These are phyloP conservation scores for Bombus breviceps DNA, from an alignment of 1,140 invertebrate species.

Conservation along the genomic window DNA sequence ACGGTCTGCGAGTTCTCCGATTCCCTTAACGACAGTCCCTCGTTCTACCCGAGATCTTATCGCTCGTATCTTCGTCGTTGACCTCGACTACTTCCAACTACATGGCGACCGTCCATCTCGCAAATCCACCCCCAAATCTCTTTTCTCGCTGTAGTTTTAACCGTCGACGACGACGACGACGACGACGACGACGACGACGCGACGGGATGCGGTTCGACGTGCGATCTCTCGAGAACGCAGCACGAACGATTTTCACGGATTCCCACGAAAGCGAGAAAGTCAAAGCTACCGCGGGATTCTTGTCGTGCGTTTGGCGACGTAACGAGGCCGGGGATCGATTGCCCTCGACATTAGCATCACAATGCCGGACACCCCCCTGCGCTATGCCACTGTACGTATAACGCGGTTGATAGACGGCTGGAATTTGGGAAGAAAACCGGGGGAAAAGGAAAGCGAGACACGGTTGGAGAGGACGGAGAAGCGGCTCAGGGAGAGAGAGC, in stretches of 20 bases:
- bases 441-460: slow-evolving; percentile 59
- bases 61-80: slow-evolving; percentile 46
- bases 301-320: slow-evolving; percentile 72
- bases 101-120: not conserved
- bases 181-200: too few species aligned
- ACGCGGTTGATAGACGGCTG: slow-evolving; percentile 79
- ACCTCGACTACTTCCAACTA: slow-evolving; percentile 37
- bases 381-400: slow-evolving; percentile 64
- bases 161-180: too few species aligned
- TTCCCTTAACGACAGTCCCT: slow-evolving; percentile 35
- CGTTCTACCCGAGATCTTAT: slow-evolving; percentile 67
- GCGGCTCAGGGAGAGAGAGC: not conserved
- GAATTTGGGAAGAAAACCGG: slow-evolving; percentile 79
- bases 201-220: not conserved
- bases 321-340: slow-evolving; percentile 80
- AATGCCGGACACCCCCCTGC: slow-evolving; percentile 73
- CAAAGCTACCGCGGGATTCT: slow-evolving; percentile 66
- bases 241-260: slow-evolving; percentile 9
- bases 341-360: slow-evolving; percentile 78
- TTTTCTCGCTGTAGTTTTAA: not conserved
- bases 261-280: slow-evolving; percentile 72
- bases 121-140: slow-evolving; percentile 7
- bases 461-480: not conserved
- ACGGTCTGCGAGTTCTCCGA: not conserved
- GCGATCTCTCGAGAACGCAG: too few species aligned